A percentile compares a stretch with the other conserved stretches of the same genome.
phyloP scores from a whole-genome alignment of 1,140 invertebrate species.

The Drosophila kohkoa region DNA sequence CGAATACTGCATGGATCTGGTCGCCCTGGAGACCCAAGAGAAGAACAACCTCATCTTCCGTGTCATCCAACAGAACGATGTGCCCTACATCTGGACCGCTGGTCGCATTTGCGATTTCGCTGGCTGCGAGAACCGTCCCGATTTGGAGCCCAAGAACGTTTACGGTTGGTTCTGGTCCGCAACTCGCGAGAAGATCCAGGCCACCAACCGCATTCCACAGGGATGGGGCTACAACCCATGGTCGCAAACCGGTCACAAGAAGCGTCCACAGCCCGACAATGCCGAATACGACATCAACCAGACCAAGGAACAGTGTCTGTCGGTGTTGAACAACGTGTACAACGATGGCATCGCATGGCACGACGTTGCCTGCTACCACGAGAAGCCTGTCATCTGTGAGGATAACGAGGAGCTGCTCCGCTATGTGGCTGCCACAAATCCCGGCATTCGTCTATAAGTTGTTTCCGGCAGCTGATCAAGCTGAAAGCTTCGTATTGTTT shows the following conservation, averaged over 20 bases:
- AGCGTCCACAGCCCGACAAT: constrained; percentile 94
- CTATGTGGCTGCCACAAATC: constrained; percentile 93
- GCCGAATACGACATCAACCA: constrained; percentile 96
- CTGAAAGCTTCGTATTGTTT: constrained; percentile 61
- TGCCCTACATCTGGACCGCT: constrained; percentile 97
- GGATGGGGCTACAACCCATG: constrained; percentile 91
- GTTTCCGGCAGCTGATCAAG: constrained; percentile 2
- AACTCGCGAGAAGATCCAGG: constrained; percentile 94
- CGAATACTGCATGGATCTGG: constrained; percentile 96
- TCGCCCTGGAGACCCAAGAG: constrained; percentile 94
- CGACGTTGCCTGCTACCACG: constrained; percentile 96
- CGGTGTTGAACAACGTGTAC: constrained; percentile 95
- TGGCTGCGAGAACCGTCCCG: constrained; percentile 93
- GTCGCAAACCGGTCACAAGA: constrained; percentile 95
- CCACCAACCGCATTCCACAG: constrained; percentile 90
- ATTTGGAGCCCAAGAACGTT: constrained; percentile 93
- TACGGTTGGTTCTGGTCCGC: constrained; percentile 97
- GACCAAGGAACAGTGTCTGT: constrained; percentile 93
- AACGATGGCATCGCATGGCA: constrained; percentile 96
- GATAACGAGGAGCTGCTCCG: constrained; percentile 94
- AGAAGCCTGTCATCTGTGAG: constrained; percentile 95
- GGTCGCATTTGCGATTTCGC: constrained; percentile 97
- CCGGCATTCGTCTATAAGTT: constrained; percentile 90
- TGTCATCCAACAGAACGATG: constrained; percentile 93
- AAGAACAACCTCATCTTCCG: constrained; percentile 95